These are phyloP conservation scores for Pelmatolapia mariae DNA, from an alignment of 2,113 vertebrate species.

Conservation along the genomic window DNA sequence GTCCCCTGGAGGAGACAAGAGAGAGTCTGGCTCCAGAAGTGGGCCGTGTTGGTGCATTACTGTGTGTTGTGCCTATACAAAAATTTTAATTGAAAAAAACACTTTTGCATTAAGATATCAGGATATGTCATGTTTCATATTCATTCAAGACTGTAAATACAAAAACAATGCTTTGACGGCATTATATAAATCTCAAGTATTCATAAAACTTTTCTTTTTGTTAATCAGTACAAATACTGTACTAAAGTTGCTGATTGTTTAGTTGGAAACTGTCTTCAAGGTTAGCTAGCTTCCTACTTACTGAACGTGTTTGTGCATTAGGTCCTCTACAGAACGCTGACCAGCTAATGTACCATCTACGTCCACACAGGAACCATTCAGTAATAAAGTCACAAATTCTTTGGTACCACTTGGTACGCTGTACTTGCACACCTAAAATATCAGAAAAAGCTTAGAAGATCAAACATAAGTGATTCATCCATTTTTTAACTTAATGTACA, in stretches of 20 bases:
- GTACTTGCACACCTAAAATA: not conserved
- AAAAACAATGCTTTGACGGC: not conserved
- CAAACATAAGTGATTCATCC: not conserved
- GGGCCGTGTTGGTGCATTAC: not conserved
- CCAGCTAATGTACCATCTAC: not conserved
- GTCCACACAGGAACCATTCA: not conserved
- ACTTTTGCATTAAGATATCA: not conserved
- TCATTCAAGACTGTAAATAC: not conserved
- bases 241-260: not conserved
- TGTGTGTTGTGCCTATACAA: not conserved
- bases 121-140: not conserved
- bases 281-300: not conserved
- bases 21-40: not conserved
- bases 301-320: not conserved
- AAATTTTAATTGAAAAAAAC: not conserved
- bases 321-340: not conserved
- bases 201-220: not conserved
- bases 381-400: not conserved
- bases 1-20: not conserved
- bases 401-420: not conserved
- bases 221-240: not conserved
- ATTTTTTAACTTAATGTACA: not conserved
- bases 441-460: not conserved
- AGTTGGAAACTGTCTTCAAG: not conserved
- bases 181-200: not conserved